These are phyloP conservation scores for Metaphire vulgaris DNA, from an alignment of 1,140 invertebrate species.

Conservation along the genomic window DNA sequence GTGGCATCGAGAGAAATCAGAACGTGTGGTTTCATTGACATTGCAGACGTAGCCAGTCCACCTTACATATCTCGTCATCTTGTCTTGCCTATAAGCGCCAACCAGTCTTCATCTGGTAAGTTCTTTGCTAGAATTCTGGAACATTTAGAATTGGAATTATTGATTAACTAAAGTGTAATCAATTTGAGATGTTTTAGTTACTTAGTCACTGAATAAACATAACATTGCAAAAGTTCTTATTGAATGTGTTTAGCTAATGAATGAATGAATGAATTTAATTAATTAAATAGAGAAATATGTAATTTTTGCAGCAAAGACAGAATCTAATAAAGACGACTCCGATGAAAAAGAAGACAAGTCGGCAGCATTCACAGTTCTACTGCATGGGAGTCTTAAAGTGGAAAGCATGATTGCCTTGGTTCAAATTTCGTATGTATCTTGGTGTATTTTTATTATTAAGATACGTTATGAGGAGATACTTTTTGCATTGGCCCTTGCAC, in stretches of 20 bases:
- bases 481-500: too few species aligned
- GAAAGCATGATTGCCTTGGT: slow-evolving; percentile 55
- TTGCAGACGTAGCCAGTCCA: slow-evolving; percentile 82
- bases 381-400: slow-evolving; percentile 87
- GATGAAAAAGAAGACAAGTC: slow-evolving; percentile 70
- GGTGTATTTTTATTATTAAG: neutral
- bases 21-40: slow-evolving; percentile 75
- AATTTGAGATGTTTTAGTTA: too few species aligned
- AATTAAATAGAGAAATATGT: too few species aligned
- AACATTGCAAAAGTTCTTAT: too few species aligned
- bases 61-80: slow-evolving; percentile 82
- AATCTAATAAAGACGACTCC: slow-evolving; percentile 50
- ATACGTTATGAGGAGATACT: too few species aligned
- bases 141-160: too few species aligned
- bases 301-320: too few species aligned
- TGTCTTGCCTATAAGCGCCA: slow-evolving; percentile 63
- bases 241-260: too few species aligned
- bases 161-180: too few species aligned
- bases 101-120: neutral
- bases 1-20: slow-evolving; percentile 63
- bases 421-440: slow-evolving; percentile 37
- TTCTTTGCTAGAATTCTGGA: too few species aligned
- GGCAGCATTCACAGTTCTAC: slow-evolving; percentile 82
- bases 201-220: too few species aligned
- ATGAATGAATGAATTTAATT: too few species aligned